These are phyloP conservation scores for Spodoptera frugiperda DNA, from an alignment of 1,140 invertebrate genomes.

Conservation along the genomic window DNA sequence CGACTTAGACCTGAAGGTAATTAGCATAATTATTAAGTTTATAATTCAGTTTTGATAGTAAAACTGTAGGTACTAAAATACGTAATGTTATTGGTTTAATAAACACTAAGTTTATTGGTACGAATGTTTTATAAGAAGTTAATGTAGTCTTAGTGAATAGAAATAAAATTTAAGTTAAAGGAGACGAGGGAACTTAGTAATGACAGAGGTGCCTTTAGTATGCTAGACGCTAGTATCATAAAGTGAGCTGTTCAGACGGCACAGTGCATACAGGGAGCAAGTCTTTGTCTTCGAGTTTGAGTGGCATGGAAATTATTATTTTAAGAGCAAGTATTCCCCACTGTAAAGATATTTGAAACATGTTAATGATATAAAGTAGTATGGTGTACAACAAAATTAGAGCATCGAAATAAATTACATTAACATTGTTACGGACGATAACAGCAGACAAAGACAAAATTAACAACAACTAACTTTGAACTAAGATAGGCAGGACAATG, in stretches of 20 bases:
- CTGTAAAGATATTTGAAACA: not conserved
- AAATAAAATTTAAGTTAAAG: not conserved
- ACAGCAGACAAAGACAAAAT: too few relatives aligned
- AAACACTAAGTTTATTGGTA: conserved; percentile 18
- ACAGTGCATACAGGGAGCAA: conserved; percentile 11
- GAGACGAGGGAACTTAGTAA: not conserved
- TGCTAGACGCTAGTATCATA: not conserved
- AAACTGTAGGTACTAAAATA: not conserved
- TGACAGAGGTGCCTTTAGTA: not conserved
- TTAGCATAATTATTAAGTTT: not conserved
- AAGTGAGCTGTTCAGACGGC: conserved; percentile 6
- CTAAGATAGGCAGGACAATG: too few relatives aligned
- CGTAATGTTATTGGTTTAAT: not conserved
- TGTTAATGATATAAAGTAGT: too few relatives aligned
- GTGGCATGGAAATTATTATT: conserved; percentile 23
- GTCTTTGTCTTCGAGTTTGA: conserved; percentile 12
- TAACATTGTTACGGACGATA: too few relatives aligned
- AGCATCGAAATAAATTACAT: too few relatives aligned
- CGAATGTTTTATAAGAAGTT: conserved; percentile 12
- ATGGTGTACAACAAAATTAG: too few relatives aligned
- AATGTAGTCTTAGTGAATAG: not conserved
- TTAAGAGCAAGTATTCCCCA: conserved; percentile 14
- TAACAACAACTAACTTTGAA: too few relatives aligned
- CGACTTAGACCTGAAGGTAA: not conserved
- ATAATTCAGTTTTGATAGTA: not conserved